A percentile compares a stretch with the other conserved stretches of the same genome.
These are phyloP conservation scores for Parelbella ahira DNA, from an alignment of 2,888 invertebrate genomes.

Conservation along the genomic window DNA sequence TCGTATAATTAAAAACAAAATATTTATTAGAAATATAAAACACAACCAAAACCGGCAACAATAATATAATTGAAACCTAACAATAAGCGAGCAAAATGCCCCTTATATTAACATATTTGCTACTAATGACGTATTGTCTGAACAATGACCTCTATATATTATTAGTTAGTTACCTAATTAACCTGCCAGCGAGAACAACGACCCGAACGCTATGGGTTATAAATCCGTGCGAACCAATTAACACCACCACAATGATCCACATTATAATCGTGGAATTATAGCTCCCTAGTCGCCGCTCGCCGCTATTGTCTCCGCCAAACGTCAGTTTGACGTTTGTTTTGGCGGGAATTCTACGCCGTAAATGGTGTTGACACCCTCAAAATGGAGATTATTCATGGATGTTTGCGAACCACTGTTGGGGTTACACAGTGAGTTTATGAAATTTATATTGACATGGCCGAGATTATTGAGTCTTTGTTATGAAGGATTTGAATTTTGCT, in stretches of 20 bases:
- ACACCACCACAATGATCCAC: slow-evolving; percentile 53
- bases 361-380: slow-evolving; percentile 74
- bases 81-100: too few relatives aligned
- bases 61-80: too few relatives aligned
- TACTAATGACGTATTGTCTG: too few relatives aligned
- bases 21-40: too few relatives aligned
- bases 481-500: slow-evolving; percentile 64
- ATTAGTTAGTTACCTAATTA: slow-evolving; percentile 32
- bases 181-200: slow-evolving; percentile 34
- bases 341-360: slow-evolving; percentile 53
- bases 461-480: slow-evolving; percentile 73
- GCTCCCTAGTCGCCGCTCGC: slow-evolving; percentile 43
- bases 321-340: slow-evolving; percentile 66
- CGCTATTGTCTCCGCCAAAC: slow-evolving; percentile 53
- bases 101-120: too few relatives aligned
- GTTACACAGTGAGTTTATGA: slow-evolving; percentile 69
- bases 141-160: slow-evolving; percentile 11
- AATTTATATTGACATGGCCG: slow-evolving; percentile 74
- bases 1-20: too few relatives aligned
- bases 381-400: slow-evolving; percentile 77
- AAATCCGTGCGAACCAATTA: slow-evolving; percentile 52
- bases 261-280: slow-evolving; percentile 59
- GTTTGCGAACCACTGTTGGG: slow-evolving; percentile 68
- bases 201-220: slow-evolving; percentile 31
- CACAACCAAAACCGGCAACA: too few relatives aligned